Conservation (phyloP, 2,113 vertebrate species). For the Petromus typicus region DNA sequence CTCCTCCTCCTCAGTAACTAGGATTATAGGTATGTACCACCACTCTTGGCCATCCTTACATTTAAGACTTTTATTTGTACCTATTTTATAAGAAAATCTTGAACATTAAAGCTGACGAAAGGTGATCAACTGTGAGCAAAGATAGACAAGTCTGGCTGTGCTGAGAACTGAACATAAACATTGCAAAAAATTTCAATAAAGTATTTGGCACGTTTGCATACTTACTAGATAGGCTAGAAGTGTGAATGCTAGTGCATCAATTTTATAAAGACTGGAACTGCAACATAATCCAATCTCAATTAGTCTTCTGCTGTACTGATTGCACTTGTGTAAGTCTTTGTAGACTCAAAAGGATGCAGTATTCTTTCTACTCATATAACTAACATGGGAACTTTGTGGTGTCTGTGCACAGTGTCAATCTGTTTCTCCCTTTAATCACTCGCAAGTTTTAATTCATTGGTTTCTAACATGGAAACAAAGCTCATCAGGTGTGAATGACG, state of each 20-base stretch:
- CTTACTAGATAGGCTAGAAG: too few species aligned
- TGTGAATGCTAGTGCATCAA: too few species aligned
- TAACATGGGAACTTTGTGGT: neutral
- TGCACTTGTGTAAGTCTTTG: neutral
- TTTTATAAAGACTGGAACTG: neutral
- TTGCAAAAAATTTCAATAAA: neutral
- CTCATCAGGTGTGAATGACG: rapidly evolving
- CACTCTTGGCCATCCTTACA: neutral
- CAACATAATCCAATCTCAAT: neutral
- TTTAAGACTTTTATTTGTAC: neutral
- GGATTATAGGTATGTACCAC: neutral
- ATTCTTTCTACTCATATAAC: neutral
- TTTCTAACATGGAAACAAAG: neutral
- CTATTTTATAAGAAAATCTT: neutral
- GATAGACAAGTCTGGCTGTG: neutral
- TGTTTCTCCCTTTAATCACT: neutral
- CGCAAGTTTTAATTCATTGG: neutral
- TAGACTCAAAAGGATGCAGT: neutral
- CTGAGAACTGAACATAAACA: neutral
- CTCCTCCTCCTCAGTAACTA: neutral
- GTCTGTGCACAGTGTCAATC: neutral
- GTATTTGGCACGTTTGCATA: neutral
- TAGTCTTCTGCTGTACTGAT: neutral
- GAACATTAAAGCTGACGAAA: conserved; percentile 15
- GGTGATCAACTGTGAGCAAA: neutral